Percentiles rank a stretch among this genome's conserved stretches.
Evolutionary conservation across 2,113 vertebrate species (phyloP).

Genomic region (Cisticola juncidis): DNA sequence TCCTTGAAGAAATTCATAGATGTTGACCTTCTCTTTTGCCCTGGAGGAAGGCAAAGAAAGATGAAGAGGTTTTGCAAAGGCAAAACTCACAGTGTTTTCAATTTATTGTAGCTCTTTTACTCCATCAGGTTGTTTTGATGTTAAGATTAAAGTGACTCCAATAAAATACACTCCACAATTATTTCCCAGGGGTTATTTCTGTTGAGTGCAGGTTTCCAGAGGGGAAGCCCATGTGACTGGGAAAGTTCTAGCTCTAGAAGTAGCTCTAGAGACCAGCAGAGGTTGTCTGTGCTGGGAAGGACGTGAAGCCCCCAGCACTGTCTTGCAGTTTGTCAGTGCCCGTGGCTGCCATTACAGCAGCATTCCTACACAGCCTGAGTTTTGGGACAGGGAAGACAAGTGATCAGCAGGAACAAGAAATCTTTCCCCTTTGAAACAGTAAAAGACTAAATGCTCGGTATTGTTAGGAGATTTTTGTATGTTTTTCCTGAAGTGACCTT

Average conservation of each 20-base stretch:
- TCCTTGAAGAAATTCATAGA: neutral
- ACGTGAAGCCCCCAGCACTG: too few species aligned
- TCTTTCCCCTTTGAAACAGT: neutral
- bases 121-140: neutral
- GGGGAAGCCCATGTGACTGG: neutral
- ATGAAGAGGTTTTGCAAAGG: neutral
- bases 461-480: neutral
- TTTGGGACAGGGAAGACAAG: neutral
- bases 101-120: neutral
- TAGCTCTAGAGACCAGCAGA: neutral
- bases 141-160: neutral
- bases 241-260: neutral
- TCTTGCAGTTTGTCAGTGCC: fast-evolving
- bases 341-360: fast-evolving
- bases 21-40: conserved; percentile 27
- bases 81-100: neutral
- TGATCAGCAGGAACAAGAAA: neutral
- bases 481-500: neutral
- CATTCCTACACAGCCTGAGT: neutral
- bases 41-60: neutral
- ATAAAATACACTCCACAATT: neutral
- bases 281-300: neutral
- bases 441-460: neutral
- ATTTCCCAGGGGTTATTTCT: neutral
- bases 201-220: neutral